Evolutionary conservation across 2,113 vertebrate genomes (phyloP), one percentile per base, ranked within the genome.

Genomic region (Paradisaea rubra): DNA sequence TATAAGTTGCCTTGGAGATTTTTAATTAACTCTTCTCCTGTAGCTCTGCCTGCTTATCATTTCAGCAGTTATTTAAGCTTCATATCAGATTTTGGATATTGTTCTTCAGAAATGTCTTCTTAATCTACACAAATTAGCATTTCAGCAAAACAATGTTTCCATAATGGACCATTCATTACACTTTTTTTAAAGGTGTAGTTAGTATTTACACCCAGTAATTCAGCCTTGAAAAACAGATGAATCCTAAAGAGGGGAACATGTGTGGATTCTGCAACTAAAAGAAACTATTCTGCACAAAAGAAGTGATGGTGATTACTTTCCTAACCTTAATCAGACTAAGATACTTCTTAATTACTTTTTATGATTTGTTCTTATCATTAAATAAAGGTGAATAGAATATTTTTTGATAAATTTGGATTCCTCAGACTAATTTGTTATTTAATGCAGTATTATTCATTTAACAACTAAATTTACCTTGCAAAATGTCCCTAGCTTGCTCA

Each of bases 1-100:
- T 95, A 95, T 83, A 96, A 97, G 96, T 97, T 97, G 94, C 97
- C 97, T 92, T 96, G 97, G 97, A 97, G 97, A 97, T 97, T 97
- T 97, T 97, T 97, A 97, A 97, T 97, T 97, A 97, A 97, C 96
- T 97, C 96, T 95, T 97, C 95, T 97, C 88, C 93, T 84, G 78
- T 94, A 97, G 91, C 90, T 56, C 88, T 94, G 94, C 90, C 94
- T 89, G 94, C 97, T 97, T 97, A 97, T 97, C 97, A 90, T 92
- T 78, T 97, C 88, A 86, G 88, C 64, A 88, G 91, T 95, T 97
- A 97, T 97, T 97, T 96, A 94, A 94, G 94, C 72, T 93, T 95
- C 91, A 74, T 89, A 95, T 97, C 95, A 96, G 96, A 96, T 97
- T 95, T 93, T 90, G 93, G 94, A 88, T 96, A 94, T 95, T 96